phyloP scores from a whole-genome alignment of 2,888 invertebrate genomes.

The Diarsia dahlii region DNA sequence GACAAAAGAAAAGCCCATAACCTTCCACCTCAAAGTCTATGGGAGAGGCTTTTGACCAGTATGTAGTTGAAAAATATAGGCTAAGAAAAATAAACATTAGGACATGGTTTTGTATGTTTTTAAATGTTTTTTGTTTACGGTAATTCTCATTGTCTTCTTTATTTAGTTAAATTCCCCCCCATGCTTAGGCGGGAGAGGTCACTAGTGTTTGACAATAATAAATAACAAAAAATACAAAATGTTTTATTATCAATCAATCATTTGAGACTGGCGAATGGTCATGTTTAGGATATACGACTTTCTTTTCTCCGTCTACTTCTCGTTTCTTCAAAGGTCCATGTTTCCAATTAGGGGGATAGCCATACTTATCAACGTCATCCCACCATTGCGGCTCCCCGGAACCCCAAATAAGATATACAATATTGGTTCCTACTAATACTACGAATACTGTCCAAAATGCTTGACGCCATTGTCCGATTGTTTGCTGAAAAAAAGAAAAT shows the following conservation, averaged over 20 bases:
- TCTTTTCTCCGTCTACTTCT: conserved; percentile 75
- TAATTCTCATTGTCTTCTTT: too few species aligned
- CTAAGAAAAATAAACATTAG: too few species aligned
- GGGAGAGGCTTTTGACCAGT: too few species aligned
- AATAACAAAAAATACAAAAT: conserved; percentile 28
- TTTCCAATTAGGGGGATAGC: conserved; percentile 85
- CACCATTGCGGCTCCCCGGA: conserved; percentile 95
- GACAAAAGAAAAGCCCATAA: too few species aligned
- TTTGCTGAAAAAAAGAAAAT: conserved; percentile 88
- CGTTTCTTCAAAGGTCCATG: conserved; percentile 81
- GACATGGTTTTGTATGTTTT: too few species aligned
- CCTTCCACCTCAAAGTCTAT: too few species aligned
- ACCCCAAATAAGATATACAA: conserved; percentile 93
- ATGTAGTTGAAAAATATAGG: too few species aligned
- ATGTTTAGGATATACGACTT: conserved; percentile 83
- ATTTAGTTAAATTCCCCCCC: too few species aligned
- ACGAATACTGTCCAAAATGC: conserved; percentile 95
- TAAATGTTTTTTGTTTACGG: too few species aligned
- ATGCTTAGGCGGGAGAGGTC: too few species aligned
- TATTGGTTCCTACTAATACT: conserved; percentile 92
- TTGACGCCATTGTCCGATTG: conserved; percentile 92
- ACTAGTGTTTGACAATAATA: too few species aligned
- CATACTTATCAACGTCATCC: conserved; percentile 92
- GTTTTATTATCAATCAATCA: conserved; percentile 66
- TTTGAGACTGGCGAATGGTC: conserved; percentile 82